Conservation (phyloP, 2,113 vertebrate genomes). For the Uropsilus gracilis region DNA sequence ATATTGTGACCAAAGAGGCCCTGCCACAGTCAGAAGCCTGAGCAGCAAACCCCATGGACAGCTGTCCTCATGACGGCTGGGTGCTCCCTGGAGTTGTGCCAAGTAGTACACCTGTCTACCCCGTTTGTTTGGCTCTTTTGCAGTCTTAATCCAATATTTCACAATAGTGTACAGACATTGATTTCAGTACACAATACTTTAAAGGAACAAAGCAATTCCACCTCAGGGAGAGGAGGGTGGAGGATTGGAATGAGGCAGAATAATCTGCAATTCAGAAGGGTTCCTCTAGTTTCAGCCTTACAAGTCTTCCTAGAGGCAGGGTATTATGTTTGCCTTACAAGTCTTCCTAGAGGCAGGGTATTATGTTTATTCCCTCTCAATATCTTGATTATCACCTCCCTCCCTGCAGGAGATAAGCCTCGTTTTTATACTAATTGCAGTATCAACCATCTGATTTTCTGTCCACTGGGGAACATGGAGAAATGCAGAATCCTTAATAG, state of each 20-base stretch:
- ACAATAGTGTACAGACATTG: not conserved
- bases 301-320: not conserved
- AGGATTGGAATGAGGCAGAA: not conserved
- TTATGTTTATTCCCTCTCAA: too few relatives aligned
- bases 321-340: too few relatives aligned
- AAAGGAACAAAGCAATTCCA: not conserved
- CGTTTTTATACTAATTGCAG: not conserved
- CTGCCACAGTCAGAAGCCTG: not conserved
- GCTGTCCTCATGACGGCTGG: rapidly evolving
- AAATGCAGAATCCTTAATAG: not conserved
- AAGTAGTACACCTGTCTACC: not conserved
- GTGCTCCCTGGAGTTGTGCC: rapidly evolving
- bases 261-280: not conserved
- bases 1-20: not conserved
- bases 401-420: not conserved
- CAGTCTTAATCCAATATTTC: not conserved
- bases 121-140: not conserved
- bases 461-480: not conserved
- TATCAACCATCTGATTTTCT: not conserved
- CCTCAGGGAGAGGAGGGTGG: rapidly evolving
- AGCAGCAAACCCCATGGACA: not conserved
- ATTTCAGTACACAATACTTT: not conserved
- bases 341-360: not conserved
- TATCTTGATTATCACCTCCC: too few relatives aligned
- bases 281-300: not conserved